These are phyloP conservation scores for Amia ocellicauda DNA, from an alignment of 2,113 vertebrate species.

Conservation along the genomic window DNA sequence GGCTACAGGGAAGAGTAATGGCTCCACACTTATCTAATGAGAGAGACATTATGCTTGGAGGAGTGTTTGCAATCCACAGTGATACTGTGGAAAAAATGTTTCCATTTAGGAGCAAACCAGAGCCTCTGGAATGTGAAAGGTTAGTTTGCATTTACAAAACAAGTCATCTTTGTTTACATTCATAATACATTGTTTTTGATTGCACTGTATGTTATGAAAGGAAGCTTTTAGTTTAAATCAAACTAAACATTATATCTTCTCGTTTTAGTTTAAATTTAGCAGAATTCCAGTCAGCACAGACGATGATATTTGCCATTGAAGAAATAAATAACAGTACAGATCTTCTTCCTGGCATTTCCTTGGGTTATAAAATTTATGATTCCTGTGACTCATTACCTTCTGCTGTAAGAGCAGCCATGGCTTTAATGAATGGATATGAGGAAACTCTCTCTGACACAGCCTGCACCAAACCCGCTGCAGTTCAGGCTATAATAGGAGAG, in stretches of 20 bases:
- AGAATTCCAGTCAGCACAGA: slow-evolving; percentile 11
- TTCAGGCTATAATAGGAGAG: not conserved
- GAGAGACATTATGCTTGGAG: too few relatives aligned
- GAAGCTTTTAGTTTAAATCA: too few relatives aligned
- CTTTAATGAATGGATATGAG: not conserved
- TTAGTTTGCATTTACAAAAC: not conserved
- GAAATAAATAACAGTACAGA: slow-evolving; percentile 16
- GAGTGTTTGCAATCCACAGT: slow-evolving; percentile 3
- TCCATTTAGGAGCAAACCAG: not conserved
- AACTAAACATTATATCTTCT: not conserved
- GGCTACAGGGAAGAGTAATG: too few relatives aligned
- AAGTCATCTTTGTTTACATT: too few relatives aligned
- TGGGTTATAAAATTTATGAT: slow-evolving; percentile 13
- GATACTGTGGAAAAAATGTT: not conserved
- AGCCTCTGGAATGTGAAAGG: slow-evolving; percentile 5
- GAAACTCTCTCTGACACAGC: not conserved
- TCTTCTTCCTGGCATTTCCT: slow-evolving; percentile 9
- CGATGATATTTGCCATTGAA: slow-evolving; percentile 22
- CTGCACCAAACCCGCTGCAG: not conserved
- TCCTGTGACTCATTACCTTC: not conserved
- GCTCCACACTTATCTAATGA: too few relatives aligned
- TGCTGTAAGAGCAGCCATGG: slow-evolving; percentile 2
- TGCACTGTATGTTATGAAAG: too few relatives aligned
- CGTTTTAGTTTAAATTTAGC: not conserved
- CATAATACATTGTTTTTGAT: too few relatives aligned